Base-by-base conservation (phyloP, 2,888 invertebrate species). In the Acheta domesticus region DNA sequence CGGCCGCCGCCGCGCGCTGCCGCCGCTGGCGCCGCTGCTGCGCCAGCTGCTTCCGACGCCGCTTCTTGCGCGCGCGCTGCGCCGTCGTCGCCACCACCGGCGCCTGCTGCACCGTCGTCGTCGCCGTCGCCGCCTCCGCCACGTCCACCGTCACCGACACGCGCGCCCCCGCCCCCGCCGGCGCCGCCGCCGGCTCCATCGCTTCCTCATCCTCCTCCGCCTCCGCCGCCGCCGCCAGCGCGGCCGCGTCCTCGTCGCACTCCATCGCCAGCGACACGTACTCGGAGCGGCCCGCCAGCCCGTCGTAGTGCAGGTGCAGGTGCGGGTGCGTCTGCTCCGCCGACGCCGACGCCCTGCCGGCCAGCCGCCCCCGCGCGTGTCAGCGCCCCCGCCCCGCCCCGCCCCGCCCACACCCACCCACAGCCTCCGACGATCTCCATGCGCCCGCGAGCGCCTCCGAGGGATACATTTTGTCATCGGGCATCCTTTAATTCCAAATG, bases 181-280 rank as follows among this genome's bases (percentile, higher is more conserved):
- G 78, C 77, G 21, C 76, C 79, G 75, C 49, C 80, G 75, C 79
- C 78, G n/a, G n/a, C n/a, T n/a, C n/a, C n/a, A n/a, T n/a, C n/a
- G n/a, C n/a, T n/a, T n/a, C n/a, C n/a, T n/a, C n/a, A n/a, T 83
- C 81, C 81, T 84, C 84, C 83, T 49, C 83, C 84, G 5, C 8
- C 8, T 8, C 36, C 83, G 81, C 84, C 84, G 75, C 85, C 81
- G 12, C 83, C 81, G 85, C 86, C 83, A 85, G 86, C 78, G 86
- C 85, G 50, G 86, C 86, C 75, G 85, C 87, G 73, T 86, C 84
- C 79, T 87, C 84, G 77, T 83, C 84, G 20, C 85, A 87, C 77
- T 88, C 89, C 83, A 89, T 87, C 84, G 89, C 88, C 81, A 89
- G 84, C 80, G 89, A 88, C 75, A 89, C 85, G 85, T 89, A 89